Conservation (phyloP, 2,888 invertebrate genomes). For the Trachelus tabidus region DNA sequence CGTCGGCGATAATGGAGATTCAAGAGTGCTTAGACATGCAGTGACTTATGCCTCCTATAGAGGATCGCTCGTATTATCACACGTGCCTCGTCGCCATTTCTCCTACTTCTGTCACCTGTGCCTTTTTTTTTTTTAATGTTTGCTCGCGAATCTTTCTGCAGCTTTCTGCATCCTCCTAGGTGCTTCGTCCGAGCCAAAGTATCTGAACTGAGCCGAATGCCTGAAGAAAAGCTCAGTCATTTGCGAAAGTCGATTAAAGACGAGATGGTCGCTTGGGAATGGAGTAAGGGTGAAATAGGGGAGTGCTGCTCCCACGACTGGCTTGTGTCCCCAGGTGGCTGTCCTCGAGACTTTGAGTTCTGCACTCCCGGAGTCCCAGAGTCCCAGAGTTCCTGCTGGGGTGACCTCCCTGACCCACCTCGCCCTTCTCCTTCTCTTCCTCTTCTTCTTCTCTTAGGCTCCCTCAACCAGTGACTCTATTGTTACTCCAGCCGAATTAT, state of each 20-base stretch:
- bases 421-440: background rate
- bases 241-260: no score
- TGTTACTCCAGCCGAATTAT: no score
- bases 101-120: background rate
- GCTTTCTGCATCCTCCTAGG: no score
- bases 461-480: background rate
- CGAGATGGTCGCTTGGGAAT: background rate
- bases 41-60: constrained; percentile 43
- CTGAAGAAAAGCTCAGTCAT: no score
- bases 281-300: constrained; percentile 10
- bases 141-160: no score
- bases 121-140: background rate
- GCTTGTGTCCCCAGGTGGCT: constrained; percentile 50
- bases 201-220: no score
- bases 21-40: constrained; percentile 50
- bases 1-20: constrained; percentile 41
- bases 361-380: no score
- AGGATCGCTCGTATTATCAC: no score
- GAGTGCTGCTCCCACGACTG: constrained; percentile 54
- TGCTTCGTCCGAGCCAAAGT: no score
- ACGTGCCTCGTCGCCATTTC: background rate
- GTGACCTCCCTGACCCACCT: no score
- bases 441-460: background rate
- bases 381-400: no score
- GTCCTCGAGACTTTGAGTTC: no score